A percentile compares a stretch with the other conserved stretches of the same genome.
These are phyloP conservation scores for Drosophila atroscutellata DNA, from an alignment of 2,888 invertebrate genomes.

Conservation along the genomic window DNA sequence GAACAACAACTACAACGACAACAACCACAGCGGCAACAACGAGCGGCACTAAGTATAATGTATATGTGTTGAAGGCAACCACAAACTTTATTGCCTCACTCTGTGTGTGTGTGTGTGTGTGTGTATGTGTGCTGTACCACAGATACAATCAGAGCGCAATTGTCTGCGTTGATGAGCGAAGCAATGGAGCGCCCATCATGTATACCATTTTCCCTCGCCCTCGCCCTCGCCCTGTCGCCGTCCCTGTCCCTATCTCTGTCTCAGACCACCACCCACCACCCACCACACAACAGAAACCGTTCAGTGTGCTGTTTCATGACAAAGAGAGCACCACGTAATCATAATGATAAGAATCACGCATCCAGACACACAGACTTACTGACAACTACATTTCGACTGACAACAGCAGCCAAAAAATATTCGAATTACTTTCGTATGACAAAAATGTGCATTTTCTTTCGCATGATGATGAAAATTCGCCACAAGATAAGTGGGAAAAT, in stretches of 20 bases:
- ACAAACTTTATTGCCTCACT: slow-evolving; percentile 71
- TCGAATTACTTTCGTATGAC: slow-evolving; percentile 5
- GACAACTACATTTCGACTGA: slow-evolving; percentile 38
- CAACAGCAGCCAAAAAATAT: slow-evolving; percentile 22
- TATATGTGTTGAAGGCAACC: slow-evolving; percentile 77
- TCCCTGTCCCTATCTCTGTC: background rate
- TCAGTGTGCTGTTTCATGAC: slow-evolving; percentile 61
- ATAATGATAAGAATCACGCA: slow-evolving; percentile 76
- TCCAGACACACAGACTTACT: slow-evolving; percentile 51
- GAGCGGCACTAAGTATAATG: slow-evolving; percentile 75
- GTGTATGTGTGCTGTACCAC: slow-evolving; percentile 27
- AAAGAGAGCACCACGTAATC: slow-evolving; percentile 73
- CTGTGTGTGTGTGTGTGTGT: slow-evolving; percentile 15
- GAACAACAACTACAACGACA: slow-evolving; percentile 28
- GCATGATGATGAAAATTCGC: slow-evolving; percentile 61
- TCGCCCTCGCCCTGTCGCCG: slow-evolving; percentile 7
- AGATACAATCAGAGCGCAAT: slow-evolving; percentile 79
- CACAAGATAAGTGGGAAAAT: background rate
- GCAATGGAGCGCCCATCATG: slow-evolving; percentile 52
- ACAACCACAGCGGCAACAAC: slow-evolving; percentile 38
- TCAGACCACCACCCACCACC: background rate
- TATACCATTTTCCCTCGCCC: slow-evolving; percentile 28
- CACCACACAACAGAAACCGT: slow-evolving; percentile 8
- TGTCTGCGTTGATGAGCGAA: slow-evolving; percentile 76
- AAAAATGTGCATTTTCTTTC: slow-evolving; percentile 37